These are phyloP conservation scores for Clupea harengus DNA, from an alignment of 2,113 vertebrate species.

Conservation along the genomic window DNA sequence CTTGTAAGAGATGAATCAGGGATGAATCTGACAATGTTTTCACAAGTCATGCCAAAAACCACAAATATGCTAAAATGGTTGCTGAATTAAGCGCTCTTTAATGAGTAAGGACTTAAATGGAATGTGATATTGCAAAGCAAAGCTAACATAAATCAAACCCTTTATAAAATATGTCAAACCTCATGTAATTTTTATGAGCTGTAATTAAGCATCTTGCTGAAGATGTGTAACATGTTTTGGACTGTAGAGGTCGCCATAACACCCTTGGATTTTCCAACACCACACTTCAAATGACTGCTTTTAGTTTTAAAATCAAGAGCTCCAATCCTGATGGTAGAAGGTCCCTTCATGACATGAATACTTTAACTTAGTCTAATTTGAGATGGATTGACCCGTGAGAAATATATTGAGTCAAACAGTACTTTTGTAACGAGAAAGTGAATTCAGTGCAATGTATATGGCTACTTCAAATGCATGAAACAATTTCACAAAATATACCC, in stretches of 20 bases:
- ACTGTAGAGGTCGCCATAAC: neutral
- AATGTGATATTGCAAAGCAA: neutral
- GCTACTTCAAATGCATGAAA: neutral
- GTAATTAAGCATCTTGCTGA: neutral
- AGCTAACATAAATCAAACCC: neutral
- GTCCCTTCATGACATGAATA: neutral
- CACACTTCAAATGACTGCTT: neutral
- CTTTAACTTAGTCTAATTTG: neutral
- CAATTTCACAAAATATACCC: neutral
- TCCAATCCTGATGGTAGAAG: neutral
- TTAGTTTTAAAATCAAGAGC: neutral
- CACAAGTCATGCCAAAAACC: neutral
- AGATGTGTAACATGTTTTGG: neutral
- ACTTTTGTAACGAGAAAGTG: neutral
- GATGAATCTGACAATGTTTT: neutral
- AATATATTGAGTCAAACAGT: no score
- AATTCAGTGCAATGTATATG: neutral
- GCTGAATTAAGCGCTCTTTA: neutral
- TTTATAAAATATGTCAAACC: neutral
- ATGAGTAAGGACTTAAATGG: neutral
- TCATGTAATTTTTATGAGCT: neutral
- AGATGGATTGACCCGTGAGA: neutral
- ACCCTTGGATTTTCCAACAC: neutral
- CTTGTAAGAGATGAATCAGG: neutral
- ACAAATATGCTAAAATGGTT: neutral